Evolutionary conservation across 2,797 vertebrate species (phyloP), one percentile per base, ranked within the genome.

Genomic region (Rhinoraja longicauda): DNA sequence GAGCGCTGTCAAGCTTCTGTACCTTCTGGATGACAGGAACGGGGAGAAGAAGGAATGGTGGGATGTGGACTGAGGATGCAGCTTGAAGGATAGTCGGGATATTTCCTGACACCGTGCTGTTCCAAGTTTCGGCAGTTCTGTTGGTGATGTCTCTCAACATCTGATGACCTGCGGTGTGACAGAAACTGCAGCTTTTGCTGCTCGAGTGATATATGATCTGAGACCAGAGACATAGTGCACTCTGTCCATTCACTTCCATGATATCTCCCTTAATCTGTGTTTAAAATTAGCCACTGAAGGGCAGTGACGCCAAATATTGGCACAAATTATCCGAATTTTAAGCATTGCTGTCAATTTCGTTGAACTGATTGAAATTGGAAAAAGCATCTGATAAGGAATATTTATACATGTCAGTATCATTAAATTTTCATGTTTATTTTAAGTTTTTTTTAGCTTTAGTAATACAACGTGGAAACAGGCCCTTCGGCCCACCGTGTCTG

Each of bases 191-290:
- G 29, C 62, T 62, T 86, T 64, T 86, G 82, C 59, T 86, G 82
- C 59, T 67, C 36, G 5, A 64, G 84, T 88, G 84, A 88, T 88
- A 88, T 64, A 64, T 88, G 84, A 88, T 88, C 62, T 67, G 32
- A 67, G 84, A 59, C 24, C 1, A 62, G 59, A 67, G 67, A 26
- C 26, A 5, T 26, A 29, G 21, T 26, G 15, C 45, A 57, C 45
- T 82, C 45, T 57, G 81, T 84, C 84, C 15, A 67, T 64, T 67
- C 59, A 88, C n/a, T 36, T 21, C n/a, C n/a, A 88, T 67, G 15
- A 88, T 21, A 24, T 88, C 17, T 67, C 17, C 17, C 84, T 88
- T 67, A 32, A 4, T 32, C 82, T 36, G 17, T 67, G n/a, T 67
- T 67, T 67, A 19, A 67, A 36, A 19, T 36, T 88, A 88, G 21